Evolutionary conservation across 2,113 vertebrate genomes (phyloP).

Genomic region (Crotalus helleri): DNA sequence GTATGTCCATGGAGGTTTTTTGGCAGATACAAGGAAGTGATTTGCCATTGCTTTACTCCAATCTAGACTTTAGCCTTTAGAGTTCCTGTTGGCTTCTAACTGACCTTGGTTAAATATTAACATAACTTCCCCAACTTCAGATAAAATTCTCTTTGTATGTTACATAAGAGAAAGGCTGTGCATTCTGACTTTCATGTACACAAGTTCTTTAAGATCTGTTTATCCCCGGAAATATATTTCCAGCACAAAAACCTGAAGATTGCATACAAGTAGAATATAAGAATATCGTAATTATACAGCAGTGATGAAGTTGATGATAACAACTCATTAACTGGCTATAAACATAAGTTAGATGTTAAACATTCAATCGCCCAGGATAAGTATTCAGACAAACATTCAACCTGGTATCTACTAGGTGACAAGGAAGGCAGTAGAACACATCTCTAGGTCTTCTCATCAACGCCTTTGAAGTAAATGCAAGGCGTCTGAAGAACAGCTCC

Average conservation of each 20-base stretch:
- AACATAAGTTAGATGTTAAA: not conserved
- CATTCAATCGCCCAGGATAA: not conserved
- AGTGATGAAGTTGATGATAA: not conserved
- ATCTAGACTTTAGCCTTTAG: not conserved
- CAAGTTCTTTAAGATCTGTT: not conserved
- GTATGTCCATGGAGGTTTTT: not conserved
- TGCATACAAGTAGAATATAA: not conserved
- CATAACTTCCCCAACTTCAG: not conserved
- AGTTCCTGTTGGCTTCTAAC: not conserved
- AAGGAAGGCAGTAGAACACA: not conserved
- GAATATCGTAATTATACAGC: not conserved
- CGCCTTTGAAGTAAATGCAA: not conserved
- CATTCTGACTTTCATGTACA: not conserved
- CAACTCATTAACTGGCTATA: not conserved
- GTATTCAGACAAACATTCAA: not conserved
- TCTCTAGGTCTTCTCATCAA: not conserved
- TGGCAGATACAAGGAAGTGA: not conserved
- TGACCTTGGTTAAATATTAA: not conserved
- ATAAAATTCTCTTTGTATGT: not conserved
- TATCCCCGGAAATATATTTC: not conserved
- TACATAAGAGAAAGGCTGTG: not conserved
- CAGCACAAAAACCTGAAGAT: not conserved
- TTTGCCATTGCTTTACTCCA: not conserved
- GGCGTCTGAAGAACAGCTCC: not conserved
- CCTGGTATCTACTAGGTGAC: not conserved